Conservation (phyloP, 2,797 vertebrate species). For the Lophius americanus region DNA sequence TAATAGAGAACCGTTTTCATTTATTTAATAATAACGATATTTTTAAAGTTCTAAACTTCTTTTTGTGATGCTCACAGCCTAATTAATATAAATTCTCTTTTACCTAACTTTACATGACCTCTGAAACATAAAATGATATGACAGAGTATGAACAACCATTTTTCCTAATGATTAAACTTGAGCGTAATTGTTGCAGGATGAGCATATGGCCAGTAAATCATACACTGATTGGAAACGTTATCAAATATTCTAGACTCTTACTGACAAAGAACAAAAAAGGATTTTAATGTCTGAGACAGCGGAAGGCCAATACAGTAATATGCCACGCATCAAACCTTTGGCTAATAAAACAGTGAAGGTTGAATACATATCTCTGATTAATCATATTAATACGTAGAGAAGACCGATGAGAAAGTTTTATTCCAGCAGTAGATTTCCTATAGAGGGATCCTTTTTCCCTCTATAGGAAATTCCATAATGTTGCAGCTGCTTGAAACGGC, state of each 20-base stretch:
- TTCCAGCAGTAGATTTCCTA: neutral
- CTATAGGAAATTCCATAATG: slow-evolving; percentile 34
- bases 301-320: neutral
- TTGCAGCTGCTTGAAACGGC: slow-evolving; percentile 1
- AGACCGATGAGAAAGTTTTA: slow-evolving; percentile 2
- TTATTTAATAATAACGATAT: too few species aligned
- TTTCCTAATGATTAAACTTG: too few species aligned
- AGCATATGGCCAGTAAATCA: neutral
- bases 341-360: neutral
- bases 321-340: neutral
- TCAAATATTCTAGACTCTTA: neutral
- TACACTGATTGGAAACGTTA: neutral
- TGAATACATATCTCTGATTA: neutral
- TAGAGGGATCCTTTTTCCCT: neutral
- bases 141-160: too few species aligned
- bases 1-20: too few species aligned
- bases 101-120: too few species aligned
- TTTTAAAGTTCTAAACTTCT: too few species aligned
- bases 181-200: too few species aligned
- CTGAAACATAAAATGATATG: too few species aligned
- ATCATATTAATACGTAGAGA: slow-evolving; percentile 20
- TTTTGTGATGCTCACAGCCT: too few species aligned
- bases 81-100: too few species aligned
- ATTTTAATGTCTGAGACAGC: neutral
- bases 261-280: neutral